These are phyloP conservation scores for Huso huso DNA, from an alignment of 2,797 vertebrate species.

Conservation along the genomic window DNA sequence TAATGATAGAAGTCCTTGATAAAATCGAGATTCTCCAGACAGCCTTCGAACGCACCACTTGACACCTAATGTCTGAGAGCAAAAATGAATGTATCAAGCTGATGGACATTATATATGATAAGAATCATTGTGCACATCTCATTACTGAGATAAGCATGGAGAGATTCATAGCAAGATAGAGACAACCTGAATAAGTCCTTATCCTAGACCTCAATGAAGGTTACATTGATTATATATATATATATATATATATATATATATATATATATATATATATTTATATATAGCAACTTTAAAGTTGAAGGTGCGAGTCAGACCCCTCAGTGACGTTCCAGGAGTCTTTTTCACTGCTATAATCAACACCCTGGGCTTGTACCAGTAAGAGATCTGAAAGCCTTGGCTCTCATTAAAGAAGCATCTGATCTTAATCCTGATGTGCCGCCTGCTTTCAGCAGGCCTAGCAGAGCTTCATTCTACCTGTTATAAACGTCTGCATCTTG, in stretches of 20 bases:
- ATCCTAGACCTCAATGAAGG: neutral
- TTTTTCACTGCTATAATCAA: too few relatives aligned
- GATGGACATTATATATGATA: slow-evolving; percentile 11
- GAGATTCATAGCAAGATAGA: slow-evolving; percentile 13
- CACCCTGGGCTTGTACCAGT: too few relatives aligned
- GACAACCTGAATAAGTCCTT: neutral
- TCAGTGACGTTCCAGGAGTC: too few relatives aligned
- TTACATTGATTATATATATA: neutral
- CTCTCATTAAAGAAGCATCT: too few relatives aligned
- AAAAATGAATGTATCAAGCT: slow-evolving; percentile 7
- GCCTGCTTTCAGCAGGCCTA: too few relatives aligned
- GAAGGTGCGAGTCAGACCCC: too few relatives aligned
- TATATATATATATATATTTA: too few relatives aligned
- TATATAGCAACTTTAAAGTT: too few relatives aligned
- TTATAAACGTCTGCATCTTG: slow-evolving; percentile 17
- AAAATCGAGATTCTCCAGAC: neutral
- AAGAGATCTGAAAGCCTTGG: too few relatives aligned
- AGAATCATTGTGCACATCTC: slow-evolving; percentile 13
- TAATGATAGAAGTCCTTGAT: too few relatives aligned
- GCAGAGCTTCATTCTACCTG: slow-evolving; percentile 11
- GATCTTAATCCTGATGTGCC: too few relatives aligned
- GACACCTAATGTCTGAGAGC: neutral
- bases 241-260: too few relatives aligned
- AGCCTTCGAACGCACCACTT: neutral
- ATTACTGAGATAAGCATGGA: slow-evolving; percentile 17